phyloP scores from a whole-genome alignment of 2,888 invertebrate species.

The Phyllotreta cruciferae region DNA sequence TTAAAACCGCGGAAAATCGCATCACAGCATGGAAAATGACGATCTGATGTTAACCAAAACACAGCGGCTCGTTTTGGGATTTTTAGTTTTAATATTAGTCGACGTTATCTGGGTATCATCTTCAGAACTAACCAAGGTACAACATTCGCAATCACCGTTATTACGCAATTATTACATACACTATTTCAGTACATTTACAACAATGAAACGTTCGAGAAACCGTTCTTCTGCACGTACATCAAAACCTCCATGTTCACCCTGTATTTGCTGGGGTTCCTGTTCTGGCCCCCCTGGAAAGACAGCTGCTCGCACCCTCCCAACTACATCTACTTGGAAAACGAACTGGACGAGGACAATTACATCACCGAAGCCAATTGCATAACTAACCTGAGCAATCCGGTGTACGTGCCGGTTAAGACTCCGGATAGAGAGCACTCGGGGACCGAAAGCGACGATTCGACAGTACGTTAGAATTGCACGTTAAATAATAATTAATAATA shows the following conservation, averaged over 20 bases:
- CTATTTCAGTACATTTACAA: conserved; percentile 80
- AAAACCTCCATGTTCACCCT: conserved; percentile 94
- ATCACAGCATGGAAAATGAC: conserved; percentile 36
- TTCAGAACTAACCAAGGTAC: conserved; percentile 94
- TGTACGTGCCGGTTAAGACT: conserved; percentile 87
- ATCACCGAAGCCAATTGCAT: conserved; percentile 67
- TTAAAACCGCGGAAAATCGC: conserved; percentile 22
- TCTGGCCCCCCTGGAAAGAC: conserved; percentile 90
- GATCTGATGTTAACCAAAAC: conserved; percentile 67
- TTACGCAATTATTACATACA: not conserved
- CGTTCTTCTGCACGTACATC: conserved; percentile 94
- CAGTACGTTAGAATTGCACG: conserved; percentile 11
- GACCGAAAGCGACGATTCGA: conserved; percentile 81
- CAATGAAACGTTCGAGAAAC: conserved; percentile 87
- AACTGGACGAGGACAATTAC: conserved; percentile 81
- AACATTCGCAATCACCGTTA: too few species aligned
- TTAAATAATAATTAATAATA: not conserved
- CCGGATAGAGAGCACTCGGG: conserved; percentile 70
- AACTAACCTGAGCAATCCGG: conserved; percentile 76
- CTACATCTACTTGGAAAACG: conserved; percentile 79
- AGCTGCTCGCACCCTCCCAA: conserved; percentile 70
- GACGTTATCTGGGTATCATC: conserved; percentile 97
- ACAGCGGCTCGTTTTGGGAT: conserved; percentile 81
- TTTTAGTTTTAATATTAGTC: conserved; percentile 86
- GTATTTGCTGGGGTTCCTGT: conserved; percentile 87